Evolutionary conservation across 2,888 invertebrate species (phyloP).

Genomic region (Prostheceraeus crozeri): DNA sequence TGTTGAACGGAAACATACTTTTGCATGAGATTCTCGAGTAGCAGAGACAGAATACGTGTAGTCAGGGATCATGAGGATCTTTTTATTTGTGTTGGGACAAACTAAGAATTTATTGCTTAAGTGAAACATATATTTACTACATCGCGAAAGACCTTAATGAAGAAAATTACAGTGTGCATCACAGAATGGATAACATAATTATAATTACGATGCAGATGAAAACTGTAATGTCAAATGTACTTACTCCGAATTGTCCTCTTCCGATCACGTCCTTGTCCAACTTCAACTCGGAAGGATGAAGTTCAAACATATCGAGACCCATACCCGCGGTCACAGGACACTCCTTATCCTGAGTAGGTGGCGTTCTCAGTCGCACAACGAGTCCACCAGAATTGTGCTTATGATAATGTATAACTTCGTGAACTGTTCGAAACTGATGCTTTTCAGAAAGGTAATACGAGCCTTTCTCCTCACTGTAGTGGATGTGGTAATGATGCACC

Average conservation of each 20-base stretch:
- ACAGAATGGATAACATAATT: too few species aligned
- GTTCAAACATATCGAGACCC: slow-evolving; percentile 87
- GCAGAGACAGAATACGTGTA: too few species aligned
- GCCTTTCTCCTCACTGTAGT: slow-evolving; percentile 9
- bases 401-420: slow-evolving; percentile 89
- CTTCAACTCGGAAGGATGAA: slow-evolving; percentile 80
- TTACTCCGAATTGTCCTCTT: slow-evolving; percentile 87
- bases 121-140: too few species aligned
- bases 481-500: slow-evolving; percentile 39
- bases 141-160: too few species aligned
- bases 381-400: slow-evolving; percentile 74
- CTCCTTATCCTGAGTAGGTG: slow-evolving; percentile 65
- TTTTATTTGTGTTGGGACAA: too few species aligned
- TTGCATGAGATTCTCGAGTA: too few species aligned
- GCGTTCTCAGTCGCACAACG: slow-evolving; percentile 78
- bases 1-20: too few species aligned
- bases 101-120: too few species aligned
- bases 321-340: slow-evolving; percentile 80
- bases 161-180: too few species aligned
- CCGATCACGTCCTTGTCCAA: slow-evolving; percentile 75
- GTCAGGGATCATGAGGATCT: too few species aligned
- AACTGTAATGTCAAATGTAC: too few species aligned
- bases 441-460: slow-evolving; percentile 80
- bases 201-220: too few species aligned
- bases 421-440: slow-evolving; percentile 81